A percentile compares a stretch with the other conserved stretches of the same genome.
Conservation (phyloP, 2,113 vertebrate species). For the Sinocyclocheilus rhinocerous region DNA sequence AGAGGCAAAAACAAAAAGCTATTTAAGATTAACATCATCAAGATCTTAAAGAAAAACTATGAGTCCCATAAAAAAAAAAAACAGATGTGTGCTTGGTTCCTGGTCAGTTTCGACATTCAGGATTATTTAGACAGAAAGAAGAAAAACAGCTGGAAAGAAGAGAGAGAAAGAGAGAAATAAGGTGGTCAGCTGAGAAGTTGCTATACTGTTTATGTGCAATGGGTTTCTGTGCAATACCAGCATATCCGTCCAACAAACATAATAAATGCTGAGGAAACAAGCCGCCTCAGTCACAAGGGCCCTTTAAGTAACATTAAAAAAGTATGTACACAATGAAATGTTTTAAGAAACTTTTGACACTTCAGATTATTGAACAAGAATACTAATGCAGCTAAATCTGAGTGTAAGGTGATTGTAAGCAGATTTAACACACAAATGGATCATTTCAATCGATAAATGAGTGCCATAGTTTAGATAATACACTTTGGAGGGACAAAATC, state of each 20-base stretch:
- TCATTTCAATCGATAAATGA: conserved; percentile 7
- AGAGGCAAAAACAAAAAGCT: conserved; percentile 63
- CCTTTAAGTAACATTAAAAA: conserved; percentile 28
- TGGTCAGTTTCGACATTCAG: conserved; percentile 61
- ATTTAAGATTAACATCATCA: conserved; percentile 53
- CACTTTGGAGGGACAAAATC: conserved; percentile 37
- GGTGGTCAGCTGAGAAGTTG: conserved; percentile 46
- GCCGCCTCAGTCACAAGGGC: conserved; percentile 42
- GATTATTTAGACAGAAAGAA: conserved; percentile 11
- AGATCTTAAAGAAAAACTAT: conserved; percentile 52
- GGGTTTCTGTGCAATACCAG: conserved; percentile 59
- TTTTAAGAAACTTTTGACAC: conserved; percentile 8
- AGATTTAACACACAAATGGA: conserved; percentile 25
- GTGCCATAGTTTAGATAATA: conserved; percentile 11
- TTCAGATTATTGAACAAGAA: conserved; percentile 9
- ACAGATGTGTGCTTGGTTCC: conserved; percentile 67
- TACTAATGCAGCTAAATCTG: neutral
- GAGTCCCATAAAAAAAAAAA: conserved; percentile 43
- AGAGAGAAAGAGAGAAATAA: conserved; percentile 1
- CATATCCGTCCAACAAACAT: conserved; percentile 26
- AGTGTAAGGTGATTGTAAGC: neutral
- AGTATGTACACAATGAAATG: neutral
- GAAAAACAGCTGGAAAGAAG: neutral
- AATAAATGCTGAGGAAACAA: conserved; percentile 40
- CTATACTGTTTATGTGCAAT: conserved; percentile 51